Evolutionary conservation across 1,140 invertebrate species (phyloP).

Genomic region (Gonatopus flavifemur): DNA sequence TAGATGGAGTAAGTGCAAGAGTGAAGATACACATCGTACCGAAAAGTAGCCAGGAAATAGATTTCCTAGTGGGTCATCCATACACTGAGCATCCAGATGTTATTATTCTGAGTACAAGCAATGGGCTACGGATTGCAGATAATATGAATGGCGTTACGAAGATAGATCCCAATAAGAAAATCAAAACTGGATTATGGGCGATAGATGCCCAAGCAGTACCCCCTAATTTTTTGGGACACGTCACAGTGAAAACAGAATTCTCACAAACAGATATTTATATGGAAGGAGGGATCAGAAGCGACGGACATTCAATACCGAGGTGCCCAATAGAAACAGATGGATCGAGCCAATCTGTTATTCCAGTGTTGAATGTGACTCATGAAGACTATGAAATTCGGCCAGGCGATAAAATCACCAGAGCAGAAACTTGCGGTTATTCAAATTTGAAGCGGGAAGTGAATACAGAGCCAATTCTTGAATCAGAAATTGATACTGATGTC

Average conservation of each 20-base stretch:
- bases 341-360: neutral
- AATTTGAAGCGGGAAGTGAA: neutral
- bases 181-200: neutral
- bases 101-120: no score
- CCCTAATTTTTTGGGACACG: slow-evolving; percentile 5
- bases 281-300: slow-evolving; percentile 3
- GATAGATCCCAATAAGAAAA: neutral
- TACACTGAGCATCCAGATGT: no score
- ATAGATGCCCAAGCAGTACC: slow-evolving; percentile 7
- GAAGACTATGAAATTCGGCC: neutral
- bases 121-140: slow-evolving; percentile 4
- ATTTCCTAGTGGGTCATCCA: no score
- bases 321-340: slow-evolving; percentile 4
- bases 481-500: no score
- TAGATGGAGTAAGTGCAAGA: no score
- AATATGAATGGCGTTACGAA: neutral
- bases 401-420: neutral
- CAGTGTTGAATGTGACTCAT: slow-evolving; percentile 1
- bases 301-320: slow-evolving; percentile 1
- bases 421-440: neutral
- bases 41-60: no score
- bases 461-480: neutral
- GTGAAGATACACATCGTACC: no score
- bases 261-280: slow-evolving; percentile 1
- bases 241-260: neutral